phyloP scores from a whole-genome alignment of 2,113 vertebrate species.

The Brevimyrus niger region DNA sequence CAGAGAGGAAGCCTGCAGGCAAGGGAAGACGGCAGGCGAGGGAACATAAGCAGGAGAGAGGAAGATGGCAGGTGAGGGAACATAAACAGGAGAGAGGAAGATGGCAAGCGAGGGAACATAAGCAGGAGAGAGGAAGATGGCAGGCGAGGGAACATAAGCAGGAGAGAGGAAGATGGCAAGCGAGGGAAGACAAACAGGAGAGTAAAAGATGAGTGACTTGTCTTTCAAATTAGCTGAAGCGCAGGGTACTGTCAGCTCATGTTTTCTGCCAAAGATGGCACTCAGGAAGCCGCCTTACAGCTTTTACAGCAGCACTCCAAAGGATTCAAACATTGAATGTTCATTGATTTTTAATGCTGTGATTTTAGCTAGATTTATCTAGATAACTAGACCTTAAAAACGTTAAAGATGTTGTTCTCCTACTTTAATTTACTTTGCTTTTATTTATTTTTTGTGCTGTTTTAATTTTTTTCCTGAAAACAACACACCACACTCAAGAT shows the following conservation, averaged over 20 bases:
- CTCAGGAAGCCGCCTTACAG: background rate
- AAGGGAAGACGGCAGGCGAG: background rate
- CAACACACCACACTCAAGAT: slow-evolving; percentile 61
- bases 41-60: background rate
- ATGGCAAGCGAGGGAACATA: no score
- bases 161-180: no score
- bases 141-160: no score
- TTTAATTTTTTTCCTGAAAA: slow-evolving; percentile 62
- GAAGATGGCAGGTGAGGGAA: no score
- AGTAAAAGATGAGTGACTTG: slow-evolving; percentile 22
- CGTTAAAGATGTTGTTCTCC: slow-evolving; percentile 53
- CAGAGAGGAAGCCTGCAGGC: no score
- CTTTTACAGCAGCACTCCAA: background rate
- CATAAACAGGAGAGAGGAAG: background rate
- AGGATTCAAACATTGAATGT: background rate
- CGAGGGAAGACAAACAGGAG: background rate
- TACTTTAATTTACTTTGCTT: slow-evolving; percentile 57
- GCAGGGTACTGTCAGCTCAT: background rate
- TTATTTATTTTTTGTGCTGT: slow-evolving; percentile 61
- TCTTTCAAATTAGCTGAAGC: slow-evolving; percentile 1
- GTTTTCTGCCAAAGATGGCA: background rate
- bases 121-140: slow-evolving; percentile 1
- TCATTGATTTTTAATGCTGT: slow-evolving; percentile 9
- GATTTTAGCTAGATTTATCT: background rate
- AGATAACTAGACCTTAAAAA: slow-evolving; percentile 36